phyloP scores from a whole-genome alignment of 2,797 vertebrate genomes.

The Hapalemur alaotrensis region DNA sequence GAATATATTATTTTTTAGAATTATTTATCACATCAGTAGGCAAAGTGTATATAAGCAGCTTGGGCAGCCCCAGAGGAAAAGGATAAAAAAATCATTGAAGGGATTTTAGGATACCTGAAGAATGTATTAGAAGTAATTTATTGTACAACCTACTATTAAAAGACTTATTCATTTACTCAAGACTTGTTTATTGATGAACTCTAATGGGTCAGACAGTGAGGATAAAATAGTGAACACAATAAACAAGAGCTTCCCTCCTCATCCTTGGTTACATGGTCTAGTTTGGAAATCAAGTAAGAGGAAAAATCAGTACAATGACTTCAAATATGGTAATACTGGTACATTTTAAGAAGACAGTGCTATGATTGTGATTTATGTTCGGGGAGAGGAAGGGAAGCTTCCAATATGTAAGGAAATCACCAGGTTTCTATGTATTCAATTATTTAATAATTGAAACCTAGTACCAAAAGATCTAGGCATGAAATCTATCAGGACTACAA shows the following conservation, averaged over 20 bases:
- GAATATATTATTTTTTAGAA: background rate
- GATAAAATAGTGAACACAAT: background rate
- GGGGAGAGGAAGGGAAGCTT: background rate
- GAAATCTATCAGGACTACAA: background rate
- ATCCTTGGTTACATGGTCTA: background rate
- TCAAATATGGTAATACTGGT: background rate
- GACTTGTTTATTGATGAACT: background rate
- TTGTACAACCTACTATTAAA: background rate
- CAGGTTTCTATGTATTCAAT: background rate
- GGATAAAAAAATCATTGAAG: background rate
- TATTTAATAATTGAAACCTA: background rate
- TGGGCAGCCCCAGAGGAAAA: background rate
- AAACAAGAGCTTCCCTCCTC: background rate
- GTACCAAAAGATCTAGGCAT: background rate
- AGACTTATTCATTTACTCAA: background rate
- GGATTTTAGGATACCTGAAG: background rate
- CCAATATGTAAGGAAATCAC: background rate
- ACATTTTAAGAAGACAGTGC: background rate
- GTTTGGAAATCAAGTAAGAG: background rate
- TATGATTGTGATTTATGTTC: background rate
- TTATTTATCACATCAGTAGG: background rate
- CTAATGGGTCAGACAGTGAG: background rate
- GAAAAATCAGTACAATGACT: background rate
- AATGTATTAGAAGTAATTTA: background rate
- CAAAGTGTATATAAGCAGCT: background rate